phyloP scores from a whole-genome alignment of 1,140 invertebrate species.

The Hylaeus volcanicus region DNA sequence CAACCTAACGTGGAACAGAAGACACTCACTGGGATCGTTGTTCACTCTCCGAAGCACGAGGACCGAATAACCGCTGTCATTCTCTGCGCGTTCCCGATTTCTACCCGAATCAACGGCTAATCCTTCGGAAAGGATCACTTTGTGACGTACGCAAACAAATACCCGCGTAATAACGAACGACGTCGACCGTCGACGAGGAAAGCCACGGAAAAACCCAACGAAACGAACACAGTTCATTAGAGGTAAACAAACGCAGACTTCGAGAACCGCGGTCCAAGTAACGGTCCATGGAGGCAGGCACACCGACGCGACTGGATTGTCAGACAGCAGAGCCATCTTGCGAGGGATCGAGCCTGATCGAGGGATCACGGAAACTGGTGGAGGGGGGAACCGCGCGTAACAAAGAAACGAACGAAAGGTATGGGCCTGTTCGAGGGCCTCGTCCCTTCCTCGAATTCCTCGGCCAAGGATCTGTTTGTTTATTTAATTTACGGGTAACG shows the following conservation, averaged over 20 bases:
- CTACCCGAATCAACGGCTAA: background rate
- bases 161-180: too few relatives aligned
- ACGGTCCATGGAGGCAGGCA: slow-evolving; percentile 29
- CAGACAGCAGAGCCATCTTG: slow-evolving; percentile 20
- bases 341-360: slow-evolving; percentile 30
- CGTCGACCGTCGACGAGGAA: background rate
- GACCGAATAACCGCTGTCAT: background rate
- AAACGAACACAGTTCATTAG: slow-evolving; percentile 3
- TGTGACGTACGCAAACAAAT: background rate
- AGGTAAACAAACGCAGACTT: slow-evolving; percentile 19
- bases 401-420: background rate
- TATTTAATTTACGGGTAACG: too few relatives aligned
- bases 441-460: too few relatives aligned
- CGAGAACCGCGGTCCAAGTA: slow-evolving; percentile 5
- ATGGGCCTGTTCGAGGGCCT: too few relatives aligned
- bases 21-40: too few relatives aligned
- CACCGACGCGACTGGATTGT: background rate
- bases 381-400: background rate
- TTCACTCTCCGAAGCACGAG: background rate
- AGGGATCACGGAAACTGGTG: background rate
- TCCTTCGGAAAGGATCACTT: too few relatives aligned
- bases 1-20: background rate
- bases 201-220: background rate
- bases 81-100: background rate
- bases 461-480: too few relatives aligned